Conservation (phyloP, 2,888 invertebrate genomes). For the Drosophila mayaguana region DNA sequence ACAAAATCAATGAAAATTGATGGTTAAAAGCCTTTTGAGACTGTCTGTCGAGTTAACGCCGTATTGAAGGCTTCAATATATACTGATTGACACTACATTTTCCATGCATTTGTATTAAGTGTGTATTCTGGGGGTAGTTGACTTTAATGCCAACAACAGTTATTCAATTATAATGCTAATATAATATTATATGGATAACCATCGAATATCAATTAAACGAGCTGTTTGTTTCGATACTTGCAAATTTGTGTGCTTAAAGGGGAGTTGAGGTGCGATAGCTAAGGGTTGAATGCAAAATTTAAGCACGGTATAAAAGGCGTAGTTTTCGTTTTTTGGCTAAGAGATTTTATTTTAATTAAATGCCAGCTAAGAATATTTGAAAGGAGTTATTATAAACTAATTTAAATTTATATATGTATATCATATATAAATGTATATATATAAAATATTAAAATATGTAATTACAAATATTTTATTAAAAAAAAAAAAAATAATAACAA, state of each 20-base stretch:
- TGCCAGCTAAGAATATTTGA: no score
- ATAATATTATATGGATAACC: conserved; percentile 14
- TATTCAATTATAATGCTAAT: conserved; percentile 25
- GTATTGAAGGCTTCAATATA: neutral
- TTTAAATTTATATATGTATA: neutral
- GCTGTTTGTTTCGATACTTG: conserved; percentile 1
- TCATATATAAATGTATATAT: neutral
- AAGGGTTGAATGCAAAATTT: neutral
- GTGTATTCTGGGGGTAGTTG: neutral
- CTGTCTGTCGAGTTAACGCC: conserved; percentile 14
- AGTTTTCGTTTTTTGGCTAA: no score
- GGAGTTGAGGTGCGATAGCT: neutral
- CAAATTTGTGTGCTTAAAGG: neutral
- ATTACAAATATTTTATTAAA: neutral
- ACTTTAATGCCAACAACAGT: conserved; percentile 11
- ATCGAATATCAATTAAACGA: neutral
- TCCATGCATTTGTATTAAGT: conserved; percentile 10
- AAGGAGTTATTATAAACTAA: no score
- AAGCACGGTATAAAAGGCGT: neutral
- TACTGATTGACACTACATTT: conserved; percentile 30
- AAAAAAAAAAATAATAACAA: neutral
- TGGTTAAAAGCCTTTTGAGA: conserved; percentile 27
- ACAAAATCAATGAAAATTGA: conserved; percentile 55
- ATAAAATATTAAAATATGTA: neutral
- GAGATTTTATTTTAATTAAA: no score